Evolutionary conservation across 2,888 invertebrate genomes (phyloP), one percentile per base, ranked within the genome.

Genomic region (Liposcelis brunnea): DNA sequence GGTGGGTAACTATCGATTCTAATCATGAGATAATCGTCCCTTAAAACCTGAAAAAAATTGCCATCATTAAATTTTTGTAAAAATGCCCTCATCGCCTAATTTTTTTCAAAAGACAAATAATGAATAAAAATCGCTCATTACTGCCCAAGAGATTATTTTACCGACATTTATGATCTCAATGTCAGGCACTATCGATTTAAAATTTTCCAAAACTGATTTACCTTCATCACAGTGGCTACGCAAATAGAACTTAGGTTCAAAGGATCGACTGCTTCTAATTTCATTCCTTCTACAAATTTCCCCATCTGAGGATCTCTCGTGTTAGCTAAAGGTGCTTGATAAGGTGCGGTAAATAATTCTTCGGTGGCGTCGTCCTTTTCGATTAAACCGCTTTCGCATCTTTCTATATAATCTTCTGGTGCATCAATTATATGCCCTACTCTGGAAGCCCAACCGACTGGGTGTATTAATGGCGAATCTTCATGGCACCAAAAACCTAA

Each of bases 251-350:
- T 87, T 32, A 95, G 67, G 62, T 97, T 95, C 2, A 97, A 67
- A 0, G 97, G 97, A 68, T 98, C 97, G 48, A 97, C 87, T 0
- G 95, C 94, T 69, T 98, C 97, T 32, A 98, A 66, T 62, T 94
- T 94, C 87, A 91, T 89, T 36, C 93, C 91, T 53, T 80, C 80
- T 40, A 75, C 62, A 58, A 90, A 87, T 2, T 72, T 60, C 19
- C 15, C 15, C 19, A n/a, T 16, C 4, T 7, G 19, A 11, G 15
- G 12, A 14, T 40, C 36, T 12, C 36, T 50, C 10, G 18, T 44
- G 8, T 26, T 26, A 6, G 26, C 26, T 8, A 26, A 4, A 40
- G 53, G 51, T 7, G 50, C 50, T 26, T 45, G 45, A 64, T 50
- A 57, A n/a, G 64, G 59, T 2, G 77, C 73, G 53, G 55, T 53